These are phyloP conservation scores for Diplodus puntazzo DNA, from an alignment of 2,797 vertebrate genomes.

Conservation along the genomic window DNA sequence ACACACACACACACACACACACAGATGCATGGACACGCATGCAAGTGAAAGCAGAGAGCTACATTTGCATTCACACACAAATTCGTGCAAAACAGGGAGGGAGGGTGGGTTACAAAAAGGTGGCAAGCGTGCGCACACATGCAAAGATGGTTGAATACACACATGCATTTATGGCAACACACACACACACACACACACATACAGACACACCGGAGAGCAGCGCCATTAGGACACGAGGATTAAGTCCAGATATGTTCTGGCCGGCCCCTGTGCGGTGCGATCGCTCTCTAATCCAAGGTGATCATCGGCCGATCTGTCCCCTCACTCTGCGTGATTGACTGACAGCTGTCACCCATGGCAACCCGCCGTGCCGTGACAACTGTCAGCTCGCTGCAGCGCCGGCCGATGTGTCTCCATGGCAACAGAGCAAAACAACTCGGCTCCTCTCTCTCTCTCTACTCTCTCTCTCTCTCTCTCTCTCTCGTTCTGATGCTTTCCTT, in stretches of 20 bases:
- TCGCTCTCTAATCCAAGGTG: slow-evolving; percentile 82
- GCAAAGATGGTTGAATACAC: slow-evolving; percentile 5
- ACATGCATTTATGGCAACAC: background rate
- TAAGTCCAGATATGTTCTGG: slow-evolving; percentile 71
- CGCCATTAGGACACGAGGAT: slow-evolving; percentile 67
- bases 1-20: background rate
- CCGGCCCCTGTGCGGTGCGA: slow-evolving; percentile 55
- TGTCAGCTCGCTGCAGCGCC: slow-evolving; percentile 70
- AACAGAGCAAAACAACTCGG: slow-evolving; percentile 78
- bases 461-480: background rate
- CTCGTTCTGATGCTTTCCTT: slow-evolving; percentile 14
- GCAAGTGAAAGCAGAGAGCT: background rate
- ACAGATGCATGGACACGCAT: background rate
- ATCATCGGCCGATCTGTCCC: slow-evolving; percentile 80
- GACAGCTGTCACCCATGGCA: slow-evolving; percentile 83
- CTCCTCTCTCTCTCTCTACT: too few species aligned
- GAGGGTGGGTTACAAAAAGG: background rate
- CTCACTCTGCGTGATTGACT: slow-evolving; percentile 79
- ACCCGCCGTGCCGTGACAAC: slow-evolving; percentile 73
- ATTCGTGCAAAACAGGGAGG: background rate
- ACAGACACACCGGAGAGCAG: slow-evolving; percentile 30
- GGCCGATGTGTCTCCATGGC: slow-evolving; percentile 71
- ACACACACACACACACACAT: background rate
- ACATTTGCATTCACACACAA: slow-evolving; percentile 14
- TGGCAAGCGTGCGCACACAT: background rate